Percentiles rank a stretch among this genome's conserved stretches.
These are phyloP conservation scores for Drosophila villosipedis DNA, from an alignment of 2,888 invertebrate genomes.

Conservation along the genomic window DNA sequence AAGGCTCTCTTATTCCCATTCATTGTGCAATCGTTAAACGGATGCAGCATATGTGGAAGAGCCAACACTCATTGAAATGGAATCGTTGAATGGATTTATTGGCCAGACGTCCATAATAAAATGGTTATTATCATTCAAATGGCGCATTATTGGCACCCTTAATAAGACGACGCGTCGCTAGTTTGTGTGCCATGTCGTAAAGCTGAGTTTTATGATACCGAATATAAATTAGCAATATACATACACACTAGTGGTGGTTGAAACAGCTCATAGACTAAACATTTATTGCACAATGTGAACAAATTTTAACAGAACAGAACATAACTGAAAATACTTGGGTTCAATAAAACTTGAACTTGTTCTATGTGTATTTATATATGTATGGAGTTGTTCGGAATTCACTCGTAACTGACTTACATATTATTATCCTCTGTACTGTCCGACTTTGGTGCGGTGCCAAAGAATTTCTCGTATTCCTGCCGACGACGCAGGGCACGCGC, in stretches of 20 bases:
- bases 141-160: slow-evolving; percentile 57
- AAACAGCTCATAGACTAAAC: slow-evolving; percentile 52
- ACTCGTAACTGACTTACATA: slow-evolving; percentile 33
- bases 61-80: neutral
- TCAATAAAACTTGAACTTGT: slow-evolving; percentile 75
- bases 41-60: slow-evolving; percentile 38
- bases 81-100: slow-evolving; percentile 56
- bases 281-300: slow-evolving; percentile 67
- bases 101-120: slow-evolving; percentile 65
- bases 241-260: slow-evolving; percentile 37
- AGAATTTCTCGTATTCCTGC: slow-evolving; percentile 82
- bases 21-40: slow-evolving; percentile 58
- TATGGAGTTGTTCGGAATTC: neutral
- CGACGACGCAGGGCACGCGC: slow-evolving; percentile 74
- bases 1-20: slow-evolving; percentile 6
- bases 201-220: slow-evolving; percentile 47
- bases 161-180: slow-evolving; percentile 19
- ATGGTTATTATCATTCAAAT: slow-evolving; percentile 73
- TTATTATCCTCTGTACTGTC: slow-evolving; percentile 63
- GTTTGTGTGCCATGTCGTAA: slow-evolving; percentile 66
- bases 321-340: slow-evolving; percentile 23
- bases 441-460: slow-evolving; percentile 68
- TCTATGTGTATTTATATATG: slow-evolving; percentile 14
- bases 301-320: slow-evolving; percentile 41
- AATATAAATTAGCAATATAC: slow-evolving; percentile 47